These are phyloP conservation scores for Uria aalge DNA, from an alignment of 2,113 vertebrate genomes.

Conservation along the genomic window DNA sequence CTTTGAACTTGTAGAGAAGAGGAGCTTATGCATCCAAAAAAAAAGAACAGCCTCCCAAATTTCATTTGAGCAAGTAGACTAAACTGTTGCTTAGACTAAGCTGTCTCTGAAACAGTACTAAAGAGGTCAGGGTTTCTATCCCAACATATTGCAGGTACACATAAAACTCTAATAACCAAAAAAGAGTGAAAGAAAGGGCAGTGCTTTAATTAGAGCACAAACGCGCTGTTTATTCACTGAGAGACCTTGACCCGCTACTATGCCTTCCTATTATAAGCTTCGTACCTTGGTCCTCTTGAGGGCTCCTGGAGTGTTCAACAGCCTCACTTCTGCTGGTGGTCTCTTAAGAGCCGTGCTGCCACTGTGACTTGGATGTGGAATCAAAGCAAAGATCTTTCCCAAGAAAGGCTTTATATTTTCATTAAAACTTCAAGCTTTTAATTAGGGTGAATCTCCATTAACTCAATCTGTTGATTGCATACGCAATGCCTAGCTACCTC, in stretches of 20 bases:
- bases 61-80: background rate
- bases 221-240: background rate
- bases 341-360: background rate
- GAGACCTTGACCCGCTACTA: background rate
- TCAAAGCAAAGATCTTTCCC: background rate
- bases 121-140: background rate
- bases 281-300: background rate
- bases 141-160: background rate
- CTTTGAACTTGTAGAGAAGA: background rate
- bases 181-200: background rate
- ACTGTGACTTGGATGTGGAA: background rate
- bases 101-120: background rate
- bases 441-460: conserved; percentile 7
- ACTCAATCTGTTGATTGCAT: background rate
- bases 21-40: background rate
- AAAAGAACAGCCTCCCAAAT: background rate
- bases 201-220: conserved; percentile 37
- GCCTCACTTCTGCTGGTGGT: background rate
- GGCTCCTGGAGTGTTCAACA: background rate
- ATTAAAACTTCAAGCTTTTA: background rate
- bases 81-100: background rate
- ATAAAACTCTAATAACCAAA: background rate
- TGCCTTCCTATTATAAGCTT: background rate
- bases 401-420: background rate
- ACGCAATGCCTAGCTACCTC: background rate